Conservation (phyloP, 1,140 invertebrate species). For the Apis laboriosa region DNA sequence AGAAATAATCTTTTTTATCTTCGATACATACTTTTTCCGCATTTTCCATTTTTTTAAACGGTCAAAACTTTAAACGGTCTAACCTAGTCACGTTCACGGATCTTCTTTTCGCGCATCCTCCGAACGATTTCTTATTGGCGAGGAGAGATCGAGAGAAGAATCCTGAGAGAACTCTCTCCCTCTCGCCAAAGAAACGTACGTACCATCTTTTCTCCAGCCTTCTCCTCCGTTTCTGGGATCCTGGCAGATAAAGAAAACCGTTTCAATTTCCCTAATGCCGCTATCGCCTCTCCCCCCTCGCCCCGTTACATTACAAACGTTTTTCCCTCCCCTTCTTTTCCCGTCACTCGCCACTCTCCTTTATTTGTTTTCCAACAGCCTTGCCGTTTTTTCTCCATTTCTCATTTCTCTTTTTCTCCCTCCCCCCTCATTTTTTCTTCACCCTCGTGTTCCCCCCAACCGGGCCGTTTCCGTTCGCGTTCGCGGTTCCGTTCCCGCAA, state of each 20-base stretch:
- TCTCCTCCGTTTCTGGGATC: background rate
- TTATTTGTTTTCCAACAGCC: constrained; percentile 38
- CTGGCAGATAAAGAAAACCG: constrained; percentile 76
- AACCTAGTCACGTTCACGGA: too few relatives aligned
- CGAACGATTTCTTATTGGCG: too few relatives aligned
- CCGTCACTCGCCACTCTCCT: constrained; percentile 12
- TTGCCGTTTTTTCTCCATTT: background rate
- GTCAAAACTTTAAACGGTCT: too few relatives aligned
- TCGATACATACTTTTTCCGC: too few relatives aligned
- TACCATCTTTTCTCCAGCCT: too few relatives aligned
- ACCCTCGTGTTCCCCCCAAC: too few relatives aligned
- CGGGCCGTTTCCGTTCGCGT: background rate
- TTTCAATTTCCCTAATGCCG: constrained; percentile 80
- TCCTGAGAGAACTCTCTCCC: too few relatives aligned
- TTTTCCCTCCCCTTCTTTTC: constrained; percentile 8
- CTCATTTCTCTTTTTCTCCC: background rate
- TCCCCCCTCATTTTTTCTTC: background rate
- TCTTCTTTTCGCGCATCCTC: too few relatives aligned
- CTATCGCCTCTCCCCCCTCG: constrained; percentile 53
- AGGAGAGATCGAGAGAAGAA: too few relatives aligned
- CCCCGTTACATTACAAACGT: constrained; percentile 42
- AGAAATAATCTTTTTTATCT: too few relatives aligned
- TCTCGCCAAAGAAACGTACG: too few relatives aligned
- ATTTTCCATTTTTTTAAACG: too few relatives aligned
- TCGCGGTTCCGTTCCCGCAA: background rate